A percentile compares a stretch with the other conserved stretches of the same genome.
Evolutionary conservation across 2,113 vertebrate genomes (phyloP).

Genomic region (Aphelocoma coerulescens): DNA sequence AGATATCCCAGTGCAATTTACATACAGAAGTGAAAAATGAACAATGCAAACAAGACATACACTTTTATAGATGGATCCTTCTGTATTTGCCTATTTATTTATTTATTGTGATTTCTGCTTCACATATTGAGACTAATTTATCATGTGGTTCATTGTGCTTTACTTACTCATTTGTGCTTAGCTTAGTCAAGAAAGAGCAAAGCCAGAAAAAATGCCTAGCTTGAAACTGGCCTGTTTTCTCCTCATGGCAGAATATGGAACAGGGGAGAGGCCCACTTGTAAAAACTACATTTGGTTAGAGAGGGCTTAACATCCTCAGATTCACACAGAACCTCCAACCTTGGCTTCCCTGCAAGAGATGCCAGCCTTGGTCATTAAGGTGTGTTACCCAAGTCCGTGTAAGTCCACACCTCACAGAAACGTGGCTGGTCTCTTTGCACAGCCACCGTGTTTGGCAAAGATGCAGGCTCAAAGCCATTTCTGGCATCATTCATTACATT

Average conservation of each 20-base stretch:
- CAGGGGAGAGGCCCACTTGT: neutral
- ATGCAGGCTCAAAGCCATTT: neutral
- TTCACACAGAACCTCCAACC: neutral
- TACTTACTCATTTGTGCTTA: neutral
- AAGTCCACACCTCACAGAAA: neutral
- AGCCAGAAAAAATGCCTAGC: neutral
- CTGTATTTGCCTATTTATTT: neutral
- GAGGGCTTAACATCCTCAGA: neutral
- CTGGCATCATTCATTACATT: neutral
- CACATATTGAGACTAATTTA: neutral
- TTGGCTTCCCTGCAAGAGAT: neutral
- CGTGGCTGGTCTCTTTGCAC: neutral
- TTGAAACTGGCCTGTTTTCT: neutral
- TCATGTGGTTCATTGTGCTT: neutral
- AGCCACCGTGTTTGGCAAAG: neutral
- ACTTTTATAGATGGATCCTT: neutral
- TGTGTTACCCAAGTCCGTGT: accelerated
- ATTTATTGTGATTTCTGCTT: neutral
- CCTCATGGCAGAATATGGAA: neutral
- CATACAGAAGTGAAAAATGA: neutral
- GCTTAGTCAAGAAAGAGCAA: neutral
- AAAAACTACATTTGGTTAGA: neutral
- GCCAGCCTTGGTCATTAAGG: neutral
- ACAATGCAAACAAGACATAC: neutral
- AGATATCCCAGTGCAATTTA: neutral